Percentiles rank a stretch among this genome's conserved stretches.
Conservation (phyloP, 2,797 vertebrate species). For the Micromesistius poutassou region DNA sequence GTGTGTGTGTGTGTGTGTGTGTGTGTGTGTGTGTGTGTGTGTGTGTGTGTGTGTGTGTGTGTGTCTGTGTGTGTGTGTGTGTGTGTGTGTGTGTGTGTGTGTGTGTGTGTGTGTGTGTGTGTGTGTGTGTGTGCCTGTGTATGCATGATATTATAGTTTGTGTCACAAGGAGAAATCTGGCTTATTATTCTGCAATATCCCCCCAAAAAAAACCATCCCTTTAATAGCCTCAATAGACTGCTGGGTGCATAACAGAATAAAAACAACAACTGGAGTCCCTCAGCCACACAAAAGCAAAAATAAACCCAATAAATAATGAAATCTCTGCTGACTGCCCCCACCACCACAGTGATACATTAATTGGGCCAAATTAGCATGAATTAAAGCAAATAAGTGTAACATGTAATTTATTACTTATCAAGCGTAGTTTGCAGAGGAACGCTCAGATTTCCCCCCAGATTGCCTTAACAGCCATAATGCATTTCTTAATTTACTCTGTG, state of each 20-base stretch:
- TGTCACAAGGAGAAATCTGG: constrained; percentile 58
- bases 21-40: constrained; percentile 1
- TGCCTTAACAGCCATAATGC: constrained; percentile 99
- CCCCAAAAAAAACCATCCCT: not conserved
- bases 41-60: constrained; percentile 5
- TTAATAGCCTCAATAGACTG: constrained; percentile 24
- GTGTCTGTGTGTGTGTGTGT: constrained; percentile 4
- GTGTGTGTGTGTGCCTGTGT: constrained; percentile 22
- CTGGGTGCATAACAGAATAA: not conserved
- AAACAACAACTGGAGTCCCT: constrained; percentile 47
- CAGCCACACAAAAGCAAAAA: constrained; percentile 79
- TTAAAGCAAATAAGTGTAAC: constrained; percentile 99
- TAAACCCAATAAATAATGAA: constrained; percentile 98
- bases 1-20: constrained; percentile 32
- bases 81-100: constrained; percentile 28
- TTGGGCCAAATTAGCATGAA: constrained; percentile 99
- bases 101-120: constrained; percentile 3
- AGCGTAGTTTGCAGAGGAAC: constrained; percentile 96
- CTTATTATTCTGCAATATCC: constrained; percentile 28
- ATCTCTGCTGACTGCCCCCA: constrained; percentile 96
- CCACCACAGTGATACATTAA: constrained; percentile 99
- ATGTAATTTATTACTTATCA: constrained; percentile 99
- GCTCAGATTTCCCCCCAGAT: constrained; percentile 99
- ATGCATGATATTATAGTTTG: constrained; percentile 81
- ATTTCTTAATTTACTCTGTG: constrained; percentile 99